Evolutionary conservation across 2,888 invertebrate genomes (phyloP).

Genomic region (Drosophila sordidapex): DNA sequence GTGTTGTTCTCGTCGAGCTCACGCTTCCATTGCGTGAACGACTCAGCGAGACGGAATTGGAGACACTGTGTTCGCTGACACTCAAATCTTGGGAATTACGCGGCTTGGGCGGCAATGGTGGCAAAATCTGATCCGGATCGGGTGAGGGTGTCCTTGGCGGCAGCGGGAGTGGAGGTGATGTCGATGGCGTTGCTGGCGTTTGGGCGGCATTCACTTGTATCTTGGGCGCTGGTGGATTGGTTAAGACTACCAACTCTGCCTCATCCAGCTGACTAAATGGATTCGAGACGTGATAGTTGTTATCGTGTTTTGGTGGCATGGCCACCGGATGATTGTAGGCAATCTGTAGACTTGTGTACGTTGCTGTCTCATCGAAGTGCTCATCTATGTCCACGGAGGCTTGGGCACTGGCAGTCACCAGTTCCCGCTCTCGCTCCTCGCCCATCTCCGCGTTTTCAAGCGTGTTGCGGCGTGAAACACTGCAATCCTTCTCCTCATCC

Average conservation of each 20-base stretch:
- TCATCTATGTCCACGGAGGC: conserved; percentile 86
- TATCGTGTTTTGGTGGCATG: conserved; percentile 84
- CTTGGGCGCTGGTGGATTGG: conserved; percentile 85
- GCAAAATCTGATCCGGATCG: conserved; percentile 87
- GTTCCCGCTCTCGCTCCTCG: conserved; percentile 58
- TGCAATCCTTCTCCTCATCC: conserved; percentile 86
- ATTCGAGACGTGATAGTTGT: conserved; percentile 64
- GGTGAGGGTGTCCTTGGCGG: conserved; percentile 80
- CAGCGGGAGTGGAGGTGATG: conserved; percentile 72
- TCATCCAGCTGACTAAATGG: conserved; percentile 77
- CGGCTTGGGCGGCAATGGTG: conserved; percentile 93
- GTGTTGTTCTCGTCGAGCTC: conserved; percentile 80
- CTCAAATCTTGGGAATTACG: conserved; percentile 86
- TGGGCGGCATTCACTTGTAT: conserved; percentile 83
- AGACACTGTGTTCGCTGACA: conserved; percentile 61
- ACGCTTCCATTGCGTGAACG: conserved; percentile 76
- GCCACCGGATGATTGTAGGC: conserved; percentile 94
- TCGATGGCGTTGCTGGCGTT: conserved; percentile 81
- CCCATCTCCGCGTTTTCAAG: conserved; percentile 71
- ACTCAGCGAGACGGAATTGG: conserved; percentile 66
- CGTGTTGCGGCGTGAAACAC: conserved; percentile 86
- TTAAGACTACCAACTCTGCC: conserved; percentile 84
- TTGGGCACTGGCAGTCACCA: conserved; percentile 69
- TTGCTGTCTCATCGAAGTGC: conserved; percentile 91
- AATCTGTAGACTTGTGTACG: conserved; percentile 93